These are phyloP conservation scores for Petrocephalus microphthalmus DNA, from an alignment of 2,113 vertebrate genomes.

Conservation along the genomic window DNA sequence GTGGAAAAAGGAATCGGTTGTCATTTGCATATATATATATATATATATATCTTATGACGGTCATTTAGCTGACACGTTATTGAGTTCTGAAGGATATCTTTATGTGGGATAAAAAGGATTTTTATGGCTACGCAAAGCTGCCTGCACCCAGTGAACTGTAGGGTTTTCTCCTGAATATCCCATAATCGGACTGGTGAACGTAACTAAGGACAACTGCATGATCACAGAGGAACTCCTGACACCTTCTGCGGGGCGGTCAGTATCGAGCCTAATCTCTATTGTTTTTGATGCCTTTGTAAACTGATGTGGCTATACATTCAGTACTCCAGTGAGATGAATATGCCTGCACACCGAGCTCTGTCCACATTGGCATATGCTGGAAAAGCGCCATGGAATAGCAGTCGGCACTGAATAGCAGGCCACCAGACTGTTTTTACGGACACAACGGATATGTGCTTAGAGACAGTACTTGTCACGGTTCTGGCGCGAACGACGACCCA, in stretches of 20 bases:
- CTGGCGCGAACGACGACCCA: too few species aligned
- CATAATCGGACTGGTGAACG: not conserved
- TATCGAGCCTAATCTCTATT: not conserved
- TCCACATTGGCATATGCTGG: not conserved
- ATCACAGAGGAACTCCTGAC: not conserved
- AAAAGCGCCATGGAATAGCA: not conserved
- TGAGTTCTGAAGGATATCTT: not conserved
- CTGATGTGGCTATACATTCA: not conserved
- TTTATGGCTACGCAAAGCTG: not conserved
- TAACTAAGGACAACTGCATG: not conserved
- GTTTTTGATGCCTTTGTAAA: not conserved
- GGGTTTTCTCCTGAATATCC: not conserved
- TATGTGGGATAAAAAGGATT: not conserved
- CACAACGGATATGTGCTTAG: not conserved
- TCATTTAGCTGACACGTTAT: not conserved
- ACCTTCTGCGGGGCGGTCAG: too few species aligned
- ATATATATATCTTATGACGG: not conserved
- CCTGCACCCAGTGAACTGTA: not conserved
- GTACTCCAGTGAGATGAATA: not conserved
- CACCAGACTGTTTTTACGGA: not conserved
- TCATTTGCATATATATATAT: too few species aligned
- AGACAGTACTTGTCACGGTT: too few species aligned
- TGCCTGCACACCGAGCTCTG: not conserved
- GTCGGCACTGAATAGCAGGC: not conserved
- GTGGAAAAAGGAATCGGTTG: not conserved